A percentile compares a stretch with the other conserved stretches of the same genome.
Evolutionary conservation across 2,797 vertebrate species (phyloP).

Genomic region (Argyrosomus regius): DNA sequence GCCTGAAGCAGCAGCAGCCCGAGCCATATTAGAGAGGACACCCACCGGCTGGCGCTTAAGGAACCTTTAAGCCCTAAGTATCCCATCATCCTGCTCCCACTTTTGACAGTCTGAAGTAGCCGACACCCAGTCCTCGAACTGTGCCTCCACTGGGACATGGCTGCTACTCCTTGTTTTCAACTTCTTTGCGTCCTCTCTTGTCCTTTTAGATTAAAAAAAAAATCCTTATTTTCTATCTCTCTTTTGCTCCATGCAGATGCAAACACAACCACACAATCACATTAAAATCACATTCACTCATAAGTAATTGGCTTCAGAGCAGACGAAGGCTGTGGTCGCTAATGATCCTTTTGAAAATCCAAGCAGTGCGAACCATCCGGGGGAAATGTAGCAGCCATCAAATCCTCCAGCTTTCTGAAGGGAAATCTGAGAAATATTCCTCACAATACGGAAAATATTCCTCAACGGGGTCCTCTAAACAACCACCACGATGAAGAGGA

Average conservation of each 20-base stretch:
- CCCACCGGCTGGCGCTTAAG: slow-evolving; percentile 68
- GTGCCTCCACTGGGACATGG: slow-evolving; percentile 88
- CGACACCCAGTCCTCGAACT: slow-evolving; percentile 59
- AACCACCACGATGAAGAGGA: slow-evolving; percentile 18
- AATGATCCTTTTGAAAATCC: slow-evolving; percentile 87
- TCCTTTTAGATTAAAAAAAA: slow-evolving; percentile 21
- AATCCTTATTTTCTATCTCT: slow-evolving; percentile 33
- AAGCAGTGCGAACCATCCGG: slow-evolving; percentile 64
- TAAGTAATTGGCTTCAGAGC: slow-evolving; percentile 27
- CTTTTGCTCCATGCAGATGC: slow-evolving; percentile 62
- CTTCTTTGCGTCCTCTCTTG: slow-evolving; percentile 42
- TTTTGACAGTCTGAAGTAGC: slow-evolving; percentile 83
- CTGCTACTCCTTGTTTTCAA: slow-evolving; percentile 65
- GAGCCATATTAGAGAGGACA: slow-evolving; percentile 87
- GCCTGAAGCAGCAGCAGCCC: slow-evolving; percentile 80
- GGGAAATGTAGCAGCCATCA: slow-evolving; percentile 74
- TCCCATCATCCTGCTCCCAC: slow-evolving; percentile 85
- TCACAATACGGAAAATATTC: slow-evolving; percentile 60
- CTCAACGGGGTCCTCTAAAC: slow-evolving; percentile 43
- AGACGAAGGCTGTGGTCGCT: slow-evolving; percentile 1
- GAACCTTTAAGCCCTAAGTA: slow-evolving; percentile 79
- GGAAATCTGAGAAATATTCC: slow-evolving; percentile 85
- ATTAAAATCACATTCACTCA: slow-evolving; percentile 52
- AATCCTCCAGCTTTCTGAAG: slow-evolving; percentile 79
- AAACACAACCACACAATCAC: slow-evolving; percentile 52